phyloP scores from a whole-genome alignment of 2,797 vertebrate genomes.

The Chloroceryle amazona region DNA sequence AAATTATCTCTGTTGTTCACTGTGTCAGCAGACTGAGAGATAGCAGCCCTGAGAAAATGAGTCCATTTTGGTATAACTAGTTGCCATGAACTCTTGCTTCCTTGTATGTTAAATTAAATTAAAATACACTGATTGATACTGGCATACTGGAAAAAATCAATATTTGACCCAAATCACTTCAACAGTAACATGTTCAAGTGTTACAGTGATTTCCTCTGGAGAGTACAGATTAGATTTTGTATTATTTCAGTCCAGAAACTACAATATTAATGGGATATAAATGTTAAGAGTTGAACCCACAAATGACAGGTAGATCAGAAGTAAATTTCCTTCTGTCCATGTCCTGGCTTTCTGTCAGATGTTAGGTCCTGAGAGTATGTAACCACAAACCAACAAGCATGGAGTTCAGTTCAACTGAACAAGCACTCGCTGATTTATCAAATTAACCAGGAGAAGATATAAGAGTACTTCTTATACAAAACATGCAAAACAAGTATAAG shows the following conservation, averaged over 20 bases:
- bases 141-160: conserved; percentile 56
- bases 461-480: background rate
- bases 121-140: conserved; percentile 65
- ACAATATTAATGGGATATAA: conserved; percentile 20
- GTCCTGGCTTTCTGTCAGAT: background rate
- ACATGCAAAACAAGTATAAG: background rate
- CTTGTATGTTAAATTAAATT: conserved; percentile 56
- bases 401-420: background rate
- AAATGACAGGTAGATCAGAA: background rate
- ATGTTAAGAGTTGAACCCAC: background rate
- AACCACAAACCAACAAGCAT: background rate
- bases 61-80: background rate
- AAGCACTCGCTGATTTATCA: background rate
- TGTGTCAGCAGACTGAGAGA: background rate
- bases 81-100: conserved; percentile 12
- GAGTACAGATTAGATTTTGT: conserved; percentile 8
- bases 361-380: background rate
- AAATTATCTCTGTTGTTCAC: background rate
- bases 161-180: conserved; percentile 54
- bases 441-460: background rate
- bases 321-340: background rate
- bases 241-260: conserved; percentile 27
- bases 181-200: conserved; percentile 38
- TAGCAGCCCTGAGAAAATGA: background rate
- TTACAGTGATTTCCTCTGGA: conserved; percentile 6